A percentile compares a stretch with the other conserved stretches of the same genome.
Conservation (phyloP, 1,140 invertebrate species). For the Anoplolepis gracilipes region DNA sequence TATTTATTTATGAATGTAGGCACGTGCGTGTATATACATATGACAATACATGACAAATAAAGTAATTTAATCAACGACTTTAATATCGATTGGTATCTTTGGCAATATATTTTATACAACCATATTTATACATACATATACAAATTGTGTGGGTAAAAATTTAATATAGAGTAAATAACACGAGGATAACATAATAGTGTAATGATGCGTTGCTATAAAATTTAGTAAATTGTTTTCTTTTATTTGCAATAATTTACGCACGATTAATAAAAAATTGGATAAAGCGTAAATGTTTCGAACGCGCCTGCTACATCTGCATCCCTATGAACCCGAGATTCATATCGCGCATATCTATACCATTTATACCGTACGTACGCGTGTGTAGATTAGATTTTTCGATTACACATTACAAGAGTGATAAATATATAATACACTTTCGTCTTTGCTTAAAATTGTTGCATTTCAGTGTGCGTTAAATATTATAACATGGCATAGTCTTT, state of each 20-base stretch:
- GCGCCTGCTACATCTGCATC: background rate
- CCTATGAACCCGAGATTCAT: background rate
- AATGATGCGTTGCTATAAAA: no score
- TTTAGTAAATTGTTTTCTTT: background rate
- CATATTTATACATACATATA: no score
- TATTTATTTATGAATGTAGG: background rate
- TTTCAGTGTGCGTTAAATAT: constrained; percentile 4
- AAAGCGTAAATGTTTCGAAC: background rate
- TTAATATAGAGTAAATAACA: background rate
- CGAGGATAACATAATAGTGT: background rate
- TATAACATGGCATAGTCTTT: constrained; percentile 5
- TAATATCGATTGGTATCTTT: no score
- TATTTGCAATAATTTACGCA: background rate
- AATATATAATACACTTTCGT: background rate
- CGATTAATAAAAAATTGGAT: background rate
- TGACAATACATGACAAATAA: background rate
- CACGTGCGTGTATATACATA: no score
- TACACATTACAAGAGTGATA: background rate
- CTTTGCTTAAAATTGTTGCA: constrained; percentile 6
- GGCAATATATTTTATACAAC: no score
- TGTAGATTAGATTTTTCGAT: background rate
- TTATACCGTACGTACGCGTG: background rate
- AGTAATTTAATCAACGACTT: no score
- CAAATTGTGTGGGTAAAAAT: background rate
- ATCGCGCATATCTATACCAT: background rate